Percentiles rank a stretch among this genome's conserved stretches.
These are phyloP conservation scores for Standfussiana lucernea DNA, from an alignment of 2,888 invertebrate species.

Conservation along the genomic window DNA sequence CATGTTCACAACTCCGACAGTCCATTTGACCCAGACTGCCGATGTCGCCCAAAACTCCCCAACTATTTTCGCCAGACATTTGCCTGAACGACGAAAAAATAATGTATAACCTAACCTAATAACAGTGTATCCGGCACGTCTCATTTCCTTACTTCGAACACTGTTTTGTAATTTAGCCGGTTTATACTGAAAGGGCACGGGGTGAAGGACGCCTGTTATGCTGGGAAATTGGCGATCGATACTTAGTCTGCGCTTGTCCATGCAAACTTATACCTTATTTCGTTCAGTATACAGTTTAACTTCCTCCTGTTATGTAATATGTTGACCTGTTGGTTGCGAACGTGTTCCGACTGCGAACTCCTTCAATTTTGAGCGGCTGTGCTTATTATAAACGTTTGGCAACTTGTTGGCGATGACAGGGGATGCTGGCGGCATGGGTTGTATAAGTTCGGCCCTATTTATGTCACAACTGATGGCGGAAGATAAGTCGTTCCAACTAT, in stretches of 20 bases:
- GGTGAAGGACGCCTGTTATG: slow-evolving; percentile 86
- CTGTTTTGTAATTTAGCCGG: slow-evolving; percentile 74
- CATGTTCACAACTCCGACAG: slow-evolving; percentile 30
- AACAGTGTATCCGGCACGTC: slow-evolving; percentile 40
- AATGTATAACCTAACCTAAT: slow-evolving; percentile 41
- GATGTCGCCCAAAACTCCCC: slow-evolving; percentile 51
- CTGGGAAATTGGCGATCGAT: slow-evolving; percentile 83
- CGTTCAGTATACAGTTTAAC: slow-evolving; percentile 30
- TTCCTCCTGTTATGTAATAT: slow-evolving; percentile 41
- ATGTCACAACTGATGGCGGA: slow-evolving; percentile 45
- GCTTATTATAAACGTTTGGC: slow-evolving; percentile 71
- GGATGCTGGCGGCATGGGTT: slow-evolving; percentile 39
- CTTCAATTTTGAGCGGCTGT: slow-evolving; percentile 69
- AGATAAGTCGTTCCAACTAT: slow-evolving; percentile 46
- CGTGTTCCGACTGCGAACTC: slow-evolving; percentile 73
- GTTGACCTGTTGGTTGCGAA: slow-evolving; percentile 78
- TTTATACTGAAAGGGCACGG: slow-evolving; percentile 83
- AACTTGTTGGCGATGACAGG: slow-evolving; percentile 71
- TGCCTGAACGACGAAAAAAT: slow-evolving; percentile 53
- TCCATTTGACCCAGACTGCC: slow-evolving; percentile 59
- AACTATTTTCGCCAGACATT: slow-evolving; percentile 66
- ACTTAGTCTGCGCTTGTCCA: slow-evolving; percentile 67
- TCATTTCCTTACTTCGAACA: slow-evolving; percentile 59
- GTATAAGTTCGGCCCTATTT: slow-evolving; percentile 48
- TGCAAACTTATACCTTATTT: slow-evolving; percentile 67